Base-by-base conservation (phyloP, 2,888 invertebrate species). In the Stramonita haemastoma region DNA sequence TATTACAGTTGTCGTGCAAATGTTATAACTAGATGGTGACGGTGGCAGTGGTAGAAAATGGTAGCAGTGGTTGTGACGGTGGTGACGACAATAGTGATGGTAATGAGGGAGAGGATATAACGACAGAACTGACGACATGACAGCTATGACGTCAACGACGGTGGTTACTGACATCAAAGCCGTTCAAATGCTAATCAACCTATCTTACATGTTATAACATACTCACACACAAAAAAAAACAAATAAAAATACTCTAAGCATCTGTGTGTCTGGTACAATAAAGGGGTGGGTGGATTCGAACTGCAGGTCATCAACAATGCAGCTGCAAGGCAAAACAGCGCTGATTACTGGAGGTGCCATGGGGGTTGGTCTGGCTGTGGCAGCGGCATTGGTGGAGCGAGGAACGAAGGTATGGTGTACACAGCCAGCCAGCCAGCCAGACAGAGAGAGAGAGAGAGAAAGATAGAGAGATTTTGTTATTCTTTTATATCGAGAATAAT, bases 331-430 rank as follows among this genome's bases (percentile, higher is more conserved):
- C 0, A 86, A 77, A 26, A 79, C 60, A 32, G 90, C 86, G 0
- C 86, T 90, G 60, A 79, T 90, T 29, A 90, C 90, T 0, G 90
- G 90, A 8, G 90, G 86, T 17, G 90, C 90, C 79, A 90, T 90
- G 90, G 90, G 90, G 34, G 60, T 90, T 22, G 90, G 90, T 5
- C 81, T 85, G 56, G 88, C 79, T 0, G 81, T 90, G 5, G 81
- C 86, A 5, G 60, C 79, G n/a, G 87, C 90, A 0, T 81, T 90
- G 60, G 26, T 85, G 22, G 86, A 88, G 36, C 77, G 73, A 32
- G 90, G 90, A 46, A 86, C 88, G 15, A 90, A 86, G 90, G 90
- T 90, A 73, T 22, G 79, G 79, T 79, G 79, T 66, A 13, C 19
- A 66, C 66, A 66, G 13, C 26, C 26, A 0, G 70, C 70, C 1